Percentiles rank a stretch among this genome's conserved stretches.
Conservation (phyloP, 2,113 vertebrate species). For the Pionites leucogaster region DNA sequence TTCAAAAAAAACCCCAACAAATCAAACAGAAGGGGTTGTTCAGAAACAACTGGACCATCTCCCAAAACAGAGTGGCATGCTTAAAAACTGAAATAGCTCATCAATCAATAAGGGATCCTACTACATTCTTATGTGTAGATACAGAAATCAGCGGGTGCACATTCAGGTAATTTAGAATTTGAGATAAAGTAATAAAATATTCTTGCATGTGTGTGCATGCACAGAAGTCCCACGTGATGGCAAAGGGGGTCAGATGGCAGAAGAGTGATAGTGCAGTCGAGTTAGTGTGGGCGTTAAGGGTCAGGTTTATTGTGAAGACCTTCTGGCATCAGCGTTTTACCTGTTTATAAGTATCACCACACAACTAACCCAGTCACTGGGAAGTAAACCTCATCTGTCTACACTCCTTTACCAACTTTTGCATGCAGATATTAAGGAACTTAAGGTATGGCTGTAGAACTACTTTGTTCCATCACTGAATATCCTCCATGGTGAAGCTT, state of each 20-base stretch:
- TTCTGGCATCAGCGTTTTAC: background rate
- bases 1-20: background rate
- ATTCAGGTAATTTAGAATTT: fast-evolving
- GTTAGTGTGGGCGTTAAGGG: background rate
- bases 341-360: background rate
- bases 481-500: background rate
- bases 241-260: background rate
- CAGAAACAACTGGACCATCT: background rate
- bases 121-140: background rate
- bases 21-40: background rate
- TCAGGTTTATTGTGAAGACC: background rate
- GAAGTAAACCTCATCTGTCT: background rate
- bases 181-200: background rate
- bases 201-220: background rate
- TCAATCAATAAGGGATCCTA: background rate
- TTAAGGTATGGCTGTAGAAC: background rate
- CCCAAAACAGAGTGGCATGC: background rate
- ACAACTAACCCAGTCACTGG: background rate
- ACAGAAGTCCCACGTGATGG: background rate
- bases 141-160: background rate
- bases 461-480: background rate
- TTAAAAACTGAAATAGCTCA: background rate
- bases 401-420: background rate
- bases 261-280: background rate
- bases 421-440: background rate